Evolutionary conservation across 2,888 invertebrate genomes (phyloP).

Genomic region (Heteromyza rotundicornis): DNA sequence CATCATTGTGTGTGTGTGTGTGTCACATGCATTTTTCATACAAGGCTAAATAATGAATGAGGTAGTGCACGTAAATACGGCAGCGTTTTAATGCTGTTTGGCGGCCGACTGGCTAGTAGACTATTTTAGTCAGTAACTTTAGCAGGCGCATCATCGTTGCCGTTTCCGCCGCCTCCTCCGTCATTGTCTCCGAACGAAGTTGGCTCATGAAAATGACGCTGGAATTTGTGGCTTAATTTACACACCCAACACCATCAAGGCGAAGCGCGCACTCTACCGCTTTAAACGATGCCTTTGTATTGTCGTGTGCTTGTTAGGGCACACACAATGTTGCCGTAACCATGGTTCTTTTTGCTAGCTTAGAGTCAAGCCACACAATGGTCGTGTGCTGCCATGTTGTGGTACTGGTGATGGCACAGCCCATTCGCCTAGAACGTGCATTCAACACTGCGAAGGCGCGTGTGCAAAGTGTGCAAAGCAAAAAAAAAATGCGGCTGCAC

Average conservation of each 20-base stretch:
- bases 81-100: no score
- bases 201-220: background rate
- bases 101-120: no score
- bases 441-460: background rate
- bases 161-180: background rate
- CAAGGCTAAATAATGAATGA: background rate
- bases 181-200: background rate
- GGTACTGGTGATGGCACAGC: background rate
- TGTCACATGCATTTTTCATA: background rate
- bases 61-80: no score
- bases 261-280: no score
- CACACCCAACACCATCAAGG: no score
- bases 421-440: background rate
- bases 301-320: no score
- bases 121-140: no score
- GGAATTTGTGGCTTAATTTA: no score
- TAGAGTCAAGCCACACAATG: background rate
- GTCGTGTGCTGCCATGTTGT: background rate
- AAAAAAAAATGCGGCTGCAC: constrained; percentile 2
- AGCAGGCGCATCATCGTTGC: background rate
- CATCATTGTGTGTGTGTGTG: no score
- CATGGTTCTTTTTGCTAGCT: background rate
- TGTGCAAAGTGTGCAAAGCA: background rate
- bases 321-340: background rate
- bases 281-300: no score